These are phyloP conservation scores for Ornithoptera priamus DNA, from an alignment of 2,888 invertebrate species.

Conservation along the genomic window DNA sequence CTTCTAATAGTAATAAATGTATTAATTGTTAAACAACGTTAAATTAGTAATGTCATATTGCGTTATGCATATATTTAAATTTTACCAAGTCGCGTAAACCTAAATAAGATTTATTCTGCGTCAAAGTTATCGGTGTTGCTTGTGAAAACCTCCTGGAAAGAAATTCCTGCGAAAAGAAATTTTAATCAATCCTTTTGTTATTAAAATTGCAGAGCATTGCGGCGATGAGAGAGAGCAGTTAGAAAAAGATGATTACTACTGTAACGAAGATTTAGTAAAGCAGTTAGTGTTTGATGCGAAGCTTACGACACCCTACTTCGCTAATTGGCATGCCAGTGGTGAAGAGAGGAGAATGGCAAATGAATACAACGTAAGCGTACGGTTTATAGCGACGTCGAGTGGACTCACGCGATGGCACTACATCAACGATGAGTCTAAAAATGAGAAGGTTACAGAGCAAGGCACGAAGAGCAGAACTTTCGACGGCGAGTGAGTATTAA, in stretches of 20 bases:
- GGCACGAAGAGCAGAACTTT: slow-evolving; percentile 55
- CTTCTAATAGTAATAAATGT: too few relatives aligned
- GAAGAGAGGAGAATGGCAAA: slow-evolving; percentile 79
- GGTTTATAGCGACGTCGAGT: slow-evolving; percentile 93
- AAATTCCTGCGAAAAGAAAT: too few relatives aligned
- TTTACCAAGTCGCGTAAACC: too few relatives aligned
- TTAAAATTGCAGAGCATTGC: slow-evolving; percentile 80
- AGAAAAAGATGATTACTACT: slow-evolving; percentile 87
- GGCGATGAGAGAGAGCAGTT: slow-evolving; percentile 78
- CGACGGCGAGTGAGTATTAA: slow-evolving; percentile 53
- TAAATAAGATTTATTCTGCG: too few relatives aligned
- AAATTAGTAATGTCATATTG: too few relatives aligned
- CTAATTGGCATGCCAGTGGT: slow-evolving; percentile 74
- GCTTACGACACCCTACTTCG: slow-evolving; percentile 81
- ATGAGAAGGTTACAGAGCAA: slow-evolving; percentile 62
- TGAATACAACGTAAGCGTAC: slow-evolving; percentile 85
- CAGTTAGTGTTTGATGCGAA: slow-evolving; percentile 93
- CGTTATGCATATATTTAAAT: too few relatives aligned
- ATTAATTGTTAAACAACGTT: too few relatives aligned
- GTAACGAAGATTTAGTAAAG: slow-evolving; percentile 91
- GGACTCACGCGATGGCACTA: slow-evolving; percentile 94
- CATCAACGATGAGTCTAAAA: slow-evolving; percentile 81
- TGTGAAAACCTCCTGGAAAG: too few relatives aligned
- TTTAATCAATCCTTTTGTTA: background rate
- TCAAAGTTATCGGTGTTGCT: too few relatives aligned